A percentile compares a stretch with the other conserved stretches of the same genome.
Evolutionary conservation across 92 coral and sea anemone species (phyloP).

Genomic region (Epizoanthus stellaris): DNA sequence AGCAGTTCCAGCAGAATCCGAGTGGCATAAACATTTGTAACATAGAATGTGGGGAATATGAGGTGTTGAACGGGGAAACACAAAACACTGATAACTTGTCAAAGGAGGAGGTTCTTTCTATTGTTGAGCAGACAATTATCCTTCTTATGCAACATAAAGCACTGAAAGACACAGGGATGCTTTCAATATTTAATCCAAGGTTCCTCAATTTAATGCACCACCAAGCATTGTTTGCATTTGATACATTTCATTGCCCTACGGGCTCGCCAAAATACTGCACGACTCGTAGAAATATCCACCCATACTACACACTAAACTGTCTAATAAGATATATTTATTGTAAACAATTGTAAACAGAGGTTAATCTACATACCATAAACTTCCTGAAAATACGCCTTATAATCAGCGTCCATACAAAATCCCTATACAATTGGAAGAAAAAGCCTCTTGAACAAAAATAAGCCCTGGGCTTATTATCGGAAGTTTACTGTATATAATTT

Average conservation of each 20-base stretch:
- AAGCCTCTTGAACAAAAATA: no score
- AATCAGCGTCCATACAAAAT: no score
- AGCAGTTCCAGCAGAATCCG: slow-evolving; percentile 15
- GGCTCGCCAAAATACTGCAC: no score
- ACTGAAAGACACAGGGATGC: slow-evolving; percentile 2
- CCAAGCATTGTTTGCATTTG: slow-evolving; percentile 42
- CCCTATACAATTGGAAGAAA: no score
- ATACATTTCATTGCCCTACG: slow-evolving; percentile 39
- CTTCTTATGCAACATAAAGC: slow-evolving; percentile 8
- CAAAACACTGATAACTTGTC: background rate
- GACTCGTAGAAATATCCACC: no score
- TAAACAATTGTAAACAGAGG: no score
- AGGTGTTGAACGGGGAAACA: background rate
- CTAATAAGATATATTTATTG: no score
- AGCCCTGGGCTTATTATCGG: no score
- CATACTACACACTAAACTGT: no score
- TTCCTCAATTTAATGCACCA: slow-evolving; percentile 29
- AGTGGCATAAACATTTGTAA: slow-evolving; percentile 15
- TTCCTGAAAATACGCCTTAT: no score
- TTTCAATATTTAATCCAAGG: slow-evolving; percentile 14
- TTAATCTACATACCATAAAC: no score
- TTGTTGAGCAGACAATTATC: slow-evolving; percentile 15
- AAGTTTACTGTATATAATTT: no score
- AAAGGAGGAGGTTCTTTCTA: slow-evolving; percentile 7
- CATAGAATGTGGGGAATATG: background rate